Evolutionary conservation across 2,797 vertebrate species (phyloP), one percentile per base, ranked within the genome.

Genomic region (Spinibarbus caldwelli): DNA sequence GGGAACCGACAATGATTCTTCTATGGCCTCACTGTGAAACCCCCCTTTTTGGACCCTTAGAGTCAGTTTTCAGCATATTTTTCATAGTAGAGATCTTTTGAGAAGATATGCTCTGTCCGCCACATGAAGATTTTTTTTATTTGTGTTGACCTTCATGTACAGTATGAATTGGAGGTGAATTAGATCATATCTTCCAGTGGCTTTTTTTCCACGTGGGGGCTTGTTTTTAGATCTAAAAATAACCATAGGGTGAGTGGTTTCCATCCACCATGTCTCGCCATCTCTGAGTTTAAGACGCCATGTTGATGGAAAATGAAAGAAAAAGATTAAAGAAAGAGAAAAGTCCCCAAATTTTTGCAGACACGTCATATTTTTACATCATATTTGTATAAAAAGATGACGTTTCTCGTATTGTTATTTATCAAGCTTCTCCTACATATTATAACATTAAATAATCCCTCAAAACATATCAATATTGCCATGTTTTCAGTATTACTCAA

Each of bases 191-290:
- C 80, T 88, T 86, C 66, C 88, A 85, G 86, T 52, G 36, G 12
- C n/a, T 21, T 82, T 86, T 87, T 86, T 88, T 89, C 87, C 85
- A 71, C 84, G 66, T 84, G 88, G 88, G 90, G 88, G 86, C 85
- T 89, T 86, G 78, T 88, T 87, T 87, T 88, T 75, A 66, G 9
- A n/a, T 78, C 80, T 88, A 80, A 86, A 87, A 88, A 85, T 86
- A 87, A 83, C 67, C 62, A 47, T 14, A 34, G 41, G 57, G 26
- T 80, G 23, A 83, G 77, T 59, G 47, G 31, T 86, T 89, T 90
- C 88, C 88, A 86, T 75, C 54, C 26, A 64, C 6, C 29, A 31
- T 45, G 71, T 67, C 52, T 52, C 34, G 17, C 43, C 21, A 19
- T 21, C 26, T 66, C 34, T 68, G 49, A 78, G 11, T 49, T 73